These are phyloP conservation scores for Perccottus glenii DNA, from an alignment of 2,113 vertebrate species.

Conservation along the genomic window DNA sequence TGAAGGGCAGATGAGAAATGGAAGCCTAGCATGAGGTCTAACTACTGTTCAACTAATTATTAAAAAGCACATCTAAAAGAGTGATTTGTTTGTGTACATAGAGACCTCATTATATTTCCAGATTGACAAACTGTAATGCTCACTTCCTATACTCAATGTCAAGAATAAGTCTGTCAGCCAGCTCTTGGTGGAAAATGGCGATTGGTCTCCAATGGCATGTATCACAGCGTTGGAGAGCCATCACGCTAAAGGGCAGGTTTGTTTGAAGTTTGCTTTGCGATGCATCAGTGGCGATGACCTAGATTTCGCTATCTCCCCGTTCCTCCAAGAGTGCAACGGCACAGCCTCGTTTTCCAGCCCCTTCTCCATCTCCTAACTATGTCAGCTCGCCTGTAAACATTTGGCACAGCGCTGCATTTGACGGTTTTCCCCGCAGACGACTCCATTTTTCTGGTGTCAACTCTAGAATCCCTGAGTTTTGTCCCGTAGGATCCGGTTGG, in stretches of 20 bases:
- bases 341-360: too few species aligned
- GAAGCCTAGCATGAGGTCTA: conserved; percentile 49
- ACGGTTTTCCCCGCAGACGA: conserved; percentile 43
- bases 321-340: conserved; percentile 70
- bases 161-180: conserved; percentile 34
- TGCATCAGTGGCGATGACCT: conserved; percentile 78
- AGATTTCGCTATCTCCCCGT: conserved; percentile 66
- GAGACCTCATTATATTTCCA: too few species aligned
- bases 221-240: too few species aligned
- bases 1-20: conserved; percentile 57
- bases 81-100: too few species aligned
- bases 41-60: conserved; percentile 43
- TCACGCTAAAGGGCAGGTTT: conserved; percentile 73
- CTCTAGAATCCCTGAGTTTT: conserved; percentile 27
- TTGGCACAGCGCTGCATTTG: conserved; percentile 66
- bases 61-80: too few species aligned
- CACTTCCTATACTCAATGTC: conserved; percentile 20
- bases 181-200: conserved; percentile 47
- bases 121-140: conserved; percentile 13
- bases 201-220: conserved; percentile 67
- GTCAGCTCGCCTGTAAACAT: conserved; percentile 75
- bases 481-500: conserved; percentile 36
- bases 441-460: conserved; percentile 44
- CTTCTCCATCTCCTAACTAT: conserved; percentile 70
- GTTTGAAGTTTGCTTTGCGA: conserved; percentile 79